A percentile compares a stretch with the other conserved stretches of the same genome.
phyloP scores from a whole-genome alignment of 2,888 invertebrate genomes.

The Limnephilus marmoratus region DNA sequence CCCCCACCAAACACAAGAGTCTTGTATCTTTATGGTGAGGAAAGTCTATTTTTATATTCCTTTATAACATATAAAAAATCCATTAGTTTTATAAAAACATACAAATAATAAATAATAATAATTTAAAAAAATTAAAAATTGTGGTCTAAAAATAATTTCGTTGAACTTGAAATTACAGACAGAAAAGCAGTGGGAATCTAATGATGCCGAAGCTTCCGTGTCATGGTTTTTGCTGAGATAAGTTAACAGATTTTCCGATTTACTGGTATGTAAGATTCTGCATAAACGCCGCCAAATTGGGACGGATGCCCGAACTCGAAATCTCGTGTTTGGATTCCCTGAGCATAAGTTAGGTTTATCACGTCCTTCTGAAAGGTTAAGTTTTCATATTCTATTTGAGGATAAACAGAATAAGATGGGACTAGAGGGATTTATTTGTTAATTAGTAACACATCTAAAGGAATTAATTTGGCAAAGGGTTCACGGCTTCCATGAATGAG shows the following conservation, averaged over 20 bases:
- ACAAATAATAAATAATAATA: too few relatives aligned
- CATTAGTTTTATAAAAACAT: too few relatives aligned
- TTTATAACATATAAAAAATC: too few relatives aligned
- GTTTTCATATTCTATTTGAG: conserved; percentile 16
- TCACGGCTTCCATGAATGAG: conserved; percentile 18
- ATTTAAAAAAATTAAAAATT: too few relatives aligned
- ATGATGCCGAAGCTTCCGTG: background rate
- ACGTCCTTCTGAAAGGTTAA: background rate
- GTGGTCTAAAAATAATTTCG: too few relatives aligned
- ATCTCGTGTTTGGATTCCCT: background rate
- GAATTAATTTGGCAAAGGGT: conserved; percentile 30
- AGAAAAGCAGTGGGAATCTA: too few relatives aligned
- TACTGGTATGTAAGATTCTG: background rate
- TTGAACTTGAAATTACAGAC: too few relatives aligned
- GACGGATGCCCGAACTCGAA: background rate
- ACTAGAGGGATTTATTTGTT: conserved; percentile 14
- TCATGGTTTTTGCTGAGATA: background rate
- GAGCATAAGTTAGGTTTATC: background rate
- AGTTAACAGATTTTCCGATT: background rate
- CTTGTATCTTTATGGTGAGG: too few relatives aligned
- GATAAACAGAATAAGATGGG: background rate
- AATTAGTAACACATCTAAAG: conserved; percentile 38
- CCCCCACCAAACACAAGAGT: too few relatives aligned
- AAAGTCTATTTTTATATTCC: too few relatives aligned
- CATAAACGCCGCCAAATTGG: background rate